Conservation (phyloP, 2,113 vertebrate species). For the Vulpes vulpes region DNA sequence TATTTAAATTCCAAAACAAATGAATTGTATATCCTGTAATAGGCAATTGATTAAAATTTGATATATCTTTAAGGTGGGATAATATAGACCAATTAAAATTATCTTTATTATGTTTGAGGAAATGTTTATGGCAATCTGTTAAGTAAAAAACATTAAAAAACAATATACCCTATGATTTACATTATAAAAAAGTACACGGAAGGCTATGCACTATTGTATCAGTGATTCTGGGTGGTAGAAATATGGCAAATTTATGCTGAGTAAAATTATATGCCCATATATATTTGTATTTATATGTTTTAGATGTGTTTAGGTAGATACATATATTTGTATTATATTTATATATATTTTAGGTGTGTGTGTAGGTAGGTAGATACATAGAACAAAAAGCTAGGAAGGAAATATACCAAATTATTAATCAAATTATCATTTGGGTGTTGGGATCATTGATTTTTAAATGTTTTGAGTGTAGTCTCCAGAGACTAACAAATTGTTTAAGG, state of each 20-base stretch:
- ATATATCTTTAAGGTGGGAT: not conserved
- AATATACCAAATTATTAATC: constrained; percentile 29
- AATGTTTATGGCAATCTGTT: not conserved
- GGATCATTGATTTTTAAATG: not conserved
- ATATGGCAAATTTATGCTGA: not conserved
- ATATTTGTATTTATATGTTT: not conserved
- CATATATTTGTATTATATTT: not conserved
- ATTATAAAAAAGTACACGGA: not conserved
- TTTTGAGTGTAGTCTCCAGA: not conserved
- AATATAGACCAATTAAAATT: not conserved
- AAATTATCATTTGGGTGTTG: not conserved
- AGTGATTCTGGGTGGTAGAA: not conserved
- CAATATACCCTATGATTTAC: not conserved
- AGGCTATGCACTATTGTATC: not conserved
- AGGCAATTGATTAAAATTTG: not conserved
- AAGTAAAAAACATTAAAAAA: not conserved
- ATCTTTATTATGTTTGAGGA: not conserved
- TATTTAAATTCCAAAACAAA: not conserved
- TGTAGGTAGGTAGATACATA: not conserved
- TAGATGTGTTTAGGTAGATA: not conserved
- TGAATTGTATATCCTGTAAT: not conserved
- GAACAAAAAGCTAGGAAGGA: constrained; percentile 1
- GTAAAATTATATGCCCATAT: not conserved
- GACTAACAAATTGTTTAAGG: constrained; percentile 30
- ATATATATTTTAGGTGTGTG: not conserved